Evolutionary conservation across 2,797 vertebrate species (phyloP), one percentile per base, ranked within the genome.

Genomic region (Florisuga fusca): DNA sequence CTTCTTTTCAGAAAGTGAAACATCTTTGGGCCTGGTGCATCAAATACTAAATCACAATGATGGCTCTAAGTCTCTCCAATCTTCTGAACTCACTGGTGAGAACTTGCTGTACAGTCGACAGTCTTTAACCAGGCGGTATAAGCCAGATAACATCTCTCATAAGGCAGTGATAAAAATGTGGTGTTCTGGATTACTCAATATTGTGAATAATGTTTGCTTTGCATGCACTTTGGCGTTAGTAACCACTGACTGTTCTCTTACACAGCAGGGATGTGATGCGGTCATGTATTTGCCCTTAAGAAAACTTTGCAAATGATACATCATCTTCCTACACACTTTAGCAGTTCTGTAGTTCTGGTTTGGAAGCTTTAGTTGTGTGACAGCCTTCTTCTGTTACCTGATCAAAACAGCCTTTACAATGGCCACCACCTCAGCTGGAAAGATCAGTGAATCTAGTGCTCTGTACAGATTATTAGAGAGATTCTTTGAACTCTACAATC

Each of bases 1-100:
- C 93, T 94, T 96, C 95, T 94, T 95, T 96, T 78, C 94, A 96
- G 96, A 94, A 93, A 93, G 89, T 90, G 87, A 94, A 85, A 94
- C 91, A 84, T 91, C 91, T 91, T 88, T 93, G 95, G 91, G 95
- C 73, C 91, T 93, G 85, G 62, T 92, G 87, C 87, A 77, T 93
- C 93, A 87, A 90, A 94, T 94, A 81, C 90, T 96, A 86, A 95
- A 93, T 91, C 79, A 94, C 93, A 92, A 87, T 90, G 93, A 81
- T 95, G 94, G 67, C 74, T 96, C 83, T 93, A 94, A 95, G 87
- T 93, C 89, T 95, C 91, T 94, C 76, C 91, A 93, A 41, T 90
- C 95, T 91, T 88, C 91, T 6, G 93, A 96, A 95, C 81, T 91
- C 69, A 73, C 87, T 96, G 95, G 85, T 94, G 95, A 96, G 94